Evolutionary conservation across 2,113 vertebrate species (phyloP).

Genomic region (Ornithorhynchus anatinus): DNA sequence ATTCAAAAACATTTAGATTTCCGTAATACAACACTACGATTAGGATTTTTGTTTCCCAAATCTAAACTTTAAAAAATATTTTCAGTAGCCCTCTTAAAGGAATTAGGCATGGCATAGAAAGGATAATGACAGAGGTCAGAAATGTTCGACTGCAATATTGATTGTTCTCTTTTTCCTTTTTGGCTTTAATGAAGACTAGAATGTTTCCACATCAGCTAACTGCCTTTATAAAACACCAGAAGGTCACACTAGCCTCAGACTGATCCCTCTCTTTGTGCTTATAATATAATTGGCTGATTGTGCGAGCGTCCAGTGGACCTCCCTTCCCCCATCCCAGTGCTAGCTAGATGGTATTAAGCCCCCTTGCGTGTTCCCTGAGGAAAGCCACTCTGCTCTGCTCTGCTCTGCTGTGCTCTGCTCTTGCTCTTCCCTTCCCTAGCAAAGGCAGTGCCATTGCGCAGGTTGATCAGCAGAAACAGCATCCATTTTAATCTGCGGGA

Average conservation of each 20-base stretch:
- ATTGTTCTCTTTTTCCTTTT: constrained; percentile 17
- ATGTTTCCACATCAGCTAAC: constrained; percentile 71
- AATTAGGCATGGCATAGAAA: not conserved
- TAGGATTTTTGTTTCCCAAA: not conserved
- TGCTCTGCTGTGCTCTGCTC: constrained; percentile 64
- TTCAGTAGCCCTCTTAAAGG: not conserved
- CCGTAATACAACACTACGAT: not conserved
- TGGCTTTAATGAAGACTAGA: constrained; percentile 58
- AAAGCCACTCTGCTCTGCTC: constrained; percentile 65
- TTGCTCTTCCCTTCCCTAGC: too few species aligned
- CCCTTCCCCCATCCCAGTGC: constrained; percentile 57
- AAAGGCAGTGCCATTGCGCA: constrained; percentile 69
- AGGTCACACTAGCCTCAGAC: constrained; percentile 70
- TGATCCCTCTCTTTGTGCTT: constrained; percentile 64
- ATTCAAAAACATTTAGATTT: not conserved
- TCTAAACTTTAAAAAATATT: constrained; percentile 20
- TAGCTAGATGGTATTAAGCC: constrained; percentile 50
- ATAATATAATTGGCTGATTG: constrained; percentile 75
- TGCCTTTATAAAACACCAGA: constrained; percentile 67
- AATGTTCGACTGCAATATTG: constrained; percentile 6
- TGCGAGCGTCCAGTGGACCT: constrained; percentile 66
- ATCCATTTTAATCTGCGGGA: constrained; percentile 71
- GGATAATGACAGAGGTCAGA: constrained; percentile 12
- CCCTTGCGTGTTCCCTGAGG: constrained; percentile 57
- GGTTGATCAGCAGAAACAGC: constrained; percentile 64